These are phyloP conservation scores for Lamprotornis superbus DNA, from an alignment of 2,113 vertebrate species.

Conservation along the genomic window DNA sequence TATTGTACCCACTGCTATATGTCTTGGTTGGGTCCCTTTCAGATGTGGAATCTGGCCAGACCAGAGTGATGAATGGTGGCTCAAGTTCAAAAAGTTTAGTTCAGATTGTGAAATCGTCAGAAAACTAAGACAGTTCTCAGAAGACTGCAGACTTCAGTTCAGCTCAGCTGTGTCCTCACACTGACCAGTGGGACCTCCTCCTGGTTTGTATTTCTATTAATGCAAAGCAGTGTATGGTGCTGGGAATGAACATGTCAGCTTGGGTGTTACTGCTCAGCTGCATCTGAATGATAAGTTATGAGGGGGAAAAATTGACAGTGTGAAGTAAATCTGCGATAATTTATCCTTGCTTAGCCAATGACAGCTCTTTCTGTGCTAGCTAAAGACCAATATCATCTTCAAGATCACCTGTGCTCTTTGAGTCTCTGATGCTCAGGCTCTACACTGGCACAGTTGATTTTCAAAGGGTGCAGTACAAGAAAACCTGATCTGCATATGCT, in stretches of 20 bases:
- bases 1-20: neutral
- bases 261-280: neutral
- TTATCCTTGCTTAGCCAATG: neutral
- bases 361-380: neutral
- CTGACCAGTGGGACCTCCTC: neutral
- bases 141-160: neutral
- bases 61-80: neutral
- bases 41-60: neutral
- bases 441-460: accelerated
- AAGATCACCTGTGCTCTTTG: neutral
- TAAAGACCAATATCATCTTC: neutral
- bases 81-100: neutral
- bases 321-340: neutral
- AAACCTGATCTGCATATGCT: neutral
- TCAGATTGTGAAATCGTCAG: neutral
- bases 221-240: neutral
- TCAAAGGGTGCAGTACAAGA: neutral
- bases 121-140: neutral
- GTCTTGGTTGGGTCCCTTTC: neutral
- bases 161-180: neutral
- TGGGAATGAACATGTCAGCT: neutral
- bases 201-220: neutral
- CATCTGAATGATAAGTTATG: neutral
- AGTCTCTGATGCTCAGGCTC: accelerated
- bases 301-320: neutral